phyloP scores from a whole-genome alignment of 2,113 vertebrate genomes.

The Melanerpes formicivorus region DNA sequence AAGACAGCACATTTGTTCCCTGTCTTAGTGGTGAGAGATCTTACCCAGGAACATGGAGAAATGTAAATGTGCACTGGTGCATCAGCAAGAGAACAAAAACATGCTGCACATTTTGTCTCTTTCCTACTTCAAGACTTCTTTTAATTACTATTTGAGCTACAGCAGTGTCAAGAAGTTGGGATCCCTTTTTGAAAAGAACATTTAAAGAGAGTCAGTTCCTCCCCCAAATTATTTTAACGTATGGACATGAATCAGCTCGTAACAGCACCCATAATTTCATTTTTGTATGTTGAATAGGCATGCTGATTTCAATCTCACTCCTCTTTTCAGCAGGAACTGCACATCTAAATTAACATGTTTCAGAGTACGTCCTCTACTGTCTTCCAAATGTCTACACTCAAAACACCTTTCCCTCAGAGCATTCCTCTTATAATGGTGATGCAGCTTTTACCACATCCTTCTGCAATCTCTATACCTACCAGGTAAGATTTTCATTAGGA shows the following conservation, averaged over 20 bases:
- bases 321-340: slow-evolving; percentile 21
- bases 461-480: background rate
- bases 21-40: background rate
- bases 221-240: slow-evolving; percentile 38
- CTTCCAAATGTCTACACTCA: background rate
- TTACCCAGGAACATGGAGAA: background rate
- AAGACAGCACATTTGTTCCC: background rate
- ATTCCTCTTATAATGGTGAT: background rate
- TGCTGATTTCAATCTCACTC: background rate
- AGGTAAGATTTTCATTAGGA: background rate
- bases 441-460: background rate
- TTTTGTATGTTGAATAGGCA: slow-evolving; percentile 33
- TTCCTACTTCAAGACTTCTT: background rate
- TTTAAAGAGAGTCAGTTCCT: slow-evolving; percentile 26
- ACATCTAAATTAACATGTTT: background rate
- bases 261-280: slow-evolving; percentile 56
- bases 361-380: background rate
- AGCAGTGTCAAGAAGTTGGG: slow-evolving; percentile 35
- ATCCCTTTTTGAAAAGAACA: slow-evolving; percentile 46
- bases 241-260: background rate
- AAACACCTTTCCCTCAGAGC: background rate
- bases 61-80: background rate
- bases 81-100: slow-evolving; percentile 39
- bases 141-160: slow-evolving; percentile 46
- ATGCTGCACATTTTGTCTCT: background rate